Percentiles rank a stretch among this genome's conserved stretches.
These are phyloP conservation scores for Turritopsis dohrnii DNA, from an alignment of 30 jellyfish, hydroid and myxozoan species.

Conservation along the genomic window DNA sequence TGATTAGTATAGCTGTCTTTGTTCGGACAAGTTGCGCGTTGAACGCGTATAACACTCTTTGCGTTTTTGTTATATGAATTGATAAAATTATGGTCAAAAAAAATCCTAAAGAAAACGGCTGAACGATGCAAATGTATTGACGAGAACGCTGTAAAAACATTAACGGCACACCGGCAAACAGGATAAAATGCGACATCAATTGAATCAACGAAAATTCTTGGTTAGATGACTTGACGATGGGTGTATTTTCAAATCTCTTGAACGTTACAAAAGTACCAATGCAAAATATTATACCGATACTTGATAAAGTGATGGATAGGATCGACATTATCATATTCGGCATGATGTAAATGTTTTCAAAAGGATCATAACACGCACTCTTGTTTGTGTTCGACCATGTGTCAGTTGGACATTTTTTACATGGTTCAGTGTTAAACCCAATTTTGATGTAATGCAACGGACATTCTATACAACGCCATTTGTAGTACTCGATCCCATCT, in stretches of 20 bases:
- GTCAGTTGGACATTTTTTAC: not conserved
- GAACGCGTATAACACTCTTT: slow-evolving; percentile 1
- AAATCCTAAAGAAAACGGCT: not conserved
- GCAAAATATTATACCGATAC: not conserved
- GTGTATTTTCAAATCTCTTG: not conserved
- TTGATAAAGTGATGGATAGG: not conserved
- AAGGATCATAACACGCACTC: not conserved
- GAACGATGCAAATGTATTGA: not conserved
- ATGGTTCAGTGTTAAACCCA: not conserved
- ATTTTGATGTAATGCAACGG: not conserved
- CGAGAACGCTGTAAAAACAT: not conserved
- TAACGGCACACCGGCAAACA: not conserved
- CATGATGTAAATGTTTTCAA: not conserved
- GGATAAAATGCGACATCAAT: not conserved
- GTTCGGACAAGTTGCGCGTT: not conserved
- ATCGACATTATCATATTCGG: not conserved
- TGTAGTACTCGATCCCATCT: not conserved
- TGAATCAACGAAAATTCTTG: not conserved
- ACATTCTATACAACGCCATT: not conserved
- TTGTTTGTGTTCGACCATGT: not conserved
- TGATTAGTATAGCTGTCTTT: not conserved
- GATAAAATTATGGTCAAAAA: not conserved
- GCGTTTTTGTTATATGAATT: not conserved
- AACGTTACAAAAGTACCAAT: not conserved
- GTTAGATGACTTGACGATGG: not conserved